Evolutionary conservation across 1,140 invertebrate genomes (phyloP).

Genomic region (Tetranychus urticae): DNA sequence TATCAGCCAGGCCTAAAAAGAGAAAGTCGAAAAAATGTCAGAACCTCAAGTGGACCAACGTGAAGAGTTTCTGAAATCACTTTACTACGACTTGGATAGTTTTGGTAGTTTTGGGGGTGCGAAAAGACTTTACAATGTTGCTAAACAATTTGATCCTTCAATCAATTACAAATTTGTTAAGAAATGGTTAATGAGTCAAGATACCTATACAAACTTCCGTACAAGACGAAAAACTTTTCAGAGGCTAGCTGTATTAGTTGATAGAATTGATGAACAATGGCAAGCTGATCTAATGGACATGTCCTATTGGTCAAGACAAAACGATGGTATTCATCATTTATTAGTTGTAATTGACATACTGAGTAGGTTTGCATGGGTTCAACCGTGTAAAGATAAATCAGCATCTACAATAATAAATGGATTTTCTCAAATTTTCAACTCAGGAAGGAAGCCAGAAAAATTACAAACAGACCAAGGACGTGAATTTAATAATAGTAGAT

Average conservation of each 20-base stretch:
- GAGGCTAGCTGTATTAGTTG: conserved; percentile 4
- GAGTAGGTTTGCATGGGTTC: conserved; percentile 12
- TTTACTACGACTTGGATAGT: background rate
- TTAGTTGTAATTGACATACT: conserved; percentile 14
- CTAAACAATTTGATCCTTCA: background rate
- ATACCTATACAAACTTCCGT: conserved; percentile 14
- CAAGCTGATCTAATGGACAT: conserved; percentile 15
- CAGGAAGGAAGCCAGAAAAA: background rate
- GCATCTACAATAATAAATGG: conserved; percentile 3
- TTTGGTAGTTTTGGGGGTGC: background rate
- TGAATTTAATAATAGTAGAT: conserved; percentile 9
- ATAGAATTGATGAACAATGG: conserved; percentile 11
- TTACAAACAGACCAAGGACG: conserved; percentile 5
- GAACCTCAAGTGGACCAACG: background rate
- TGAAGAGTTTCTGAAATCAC: background rate
- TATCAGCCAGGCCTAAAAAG: too few relatives aligned
- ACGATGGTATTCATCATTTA: conserved; percentile 11
- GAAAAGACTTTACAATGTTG: background rate
- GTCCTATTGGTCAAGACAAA: conserved; percentile 5
- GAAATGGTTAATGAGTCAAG: conserved; percentile 9
- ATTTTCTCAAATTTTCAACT: conserved; percentile 9
- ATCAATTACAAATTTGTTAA: conserved; percentile 5
- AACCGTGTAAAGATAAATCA: conserved; percentile 12
- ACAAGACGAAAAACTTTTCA: conserved; percentile 12
- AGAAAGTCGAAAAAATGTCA: background rate